Base-by-base conservation (phyloP, 2,888 invertebrate species). In the Ceratothoa steindachneri region DNA sequence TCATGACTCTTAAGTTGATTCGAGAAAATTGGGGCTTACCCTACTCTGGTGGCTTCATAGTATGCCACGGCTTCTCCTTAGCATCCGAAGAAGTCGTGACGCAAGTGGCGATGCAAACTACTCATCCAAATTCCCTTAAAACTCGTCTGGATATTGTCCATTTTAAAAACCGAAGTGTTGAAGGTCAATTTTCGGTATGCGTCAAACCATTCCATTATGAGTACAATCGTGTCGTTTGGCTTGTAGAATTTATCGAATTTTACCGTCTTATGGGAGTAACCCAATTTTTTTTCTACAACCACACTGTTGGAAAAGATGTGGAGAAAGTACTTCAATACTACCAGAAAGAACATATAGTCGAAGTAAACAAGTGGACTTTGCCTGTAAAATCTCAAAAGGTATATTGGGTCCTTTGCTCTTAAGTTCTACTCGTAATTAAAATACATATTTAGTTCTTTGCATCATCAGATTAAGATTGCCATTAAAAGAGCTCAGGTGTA, bases 231-330 rank as follows among this genome's bases (percentile, higher is more conserved):
- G 85, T 84, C 0, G 80, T 86, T 19, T 84, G 85, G n/a, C 74
- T 87, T 28, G 84, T 85, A 1, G 87, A 87, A 80, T 87, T 86
- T 76, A 83, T 87, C 41, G 87, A 87, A 80, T 83, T 86, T 80
- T 85, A 87, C 77, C 82, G 83, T 1, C 80, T 86, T 66, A 81
- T 86, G 74, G 87, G 87, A 0, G 86, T 83, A 15, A 82, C 82
- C 0, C 85, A 86, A 68, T 86, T 87, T 67, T 85, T 85, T 52
- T 85, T 87, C 79, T 87, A 87, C 80, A 83, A 85, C 29, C 81
- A 84, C 77, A 84, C 85, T 3, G 82, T 84, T 41, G 83, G 82
- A 0, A 77, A 82, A 2, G 83, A 84, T 30, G 85, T 86, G 1
- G 80, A 82, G 19, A 81, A 81, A 0, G 83, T 86, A 0, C 81